These are phyloP conservation scores for Lerista edwardsae DNA, from an alignment of 2,797 vertebrate genomes.

Conservation along the genomic window DNA sequence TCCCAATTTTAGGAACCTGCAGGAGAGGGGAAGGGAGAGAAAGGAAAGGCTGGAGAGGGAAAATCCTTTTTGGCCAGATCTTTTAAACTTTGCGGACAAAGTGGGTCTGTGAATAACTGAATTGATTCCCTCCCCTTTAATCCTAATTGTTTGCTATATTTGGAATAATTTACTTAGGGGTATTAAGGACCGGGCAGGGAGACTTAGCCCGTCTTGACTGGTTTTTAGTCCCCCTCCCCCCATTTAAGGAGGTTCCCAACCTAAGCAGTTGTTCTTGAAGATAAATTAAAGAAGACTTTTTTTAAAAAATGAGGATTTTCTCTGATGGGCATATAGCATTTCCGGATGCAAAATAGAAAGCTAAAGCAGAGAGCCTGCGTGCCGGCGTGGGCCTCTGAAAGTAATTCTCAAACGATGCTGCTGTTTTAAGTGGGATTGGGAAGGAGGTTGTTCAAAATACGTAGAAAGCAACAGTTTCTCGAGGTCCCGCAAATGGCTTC, in stretches of 20 bases:
- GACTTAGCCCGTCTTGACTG: neutral
- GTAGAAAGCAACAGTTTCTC: neutral
- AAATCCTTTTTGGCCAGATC: neutral
- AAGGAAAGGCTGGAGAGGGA: neutral
- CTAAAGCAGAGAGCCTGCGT: neutral
- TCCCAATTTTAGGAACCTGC: neutral
- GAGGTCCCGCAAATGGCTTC: neutral
- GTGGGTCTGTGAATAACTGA: constrained; percentile 40
- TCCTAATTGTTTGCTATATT: constrained; percentile 50
- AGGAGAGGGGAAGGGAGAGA: no score
- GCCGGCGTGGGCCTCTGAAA: no score
- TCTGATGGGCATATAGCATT: no score
- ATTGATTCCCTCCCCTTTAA: constrained; percentile 46
- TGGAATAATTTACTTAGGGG: constrained; percentile 55
- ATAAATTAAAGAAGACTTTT: no score
- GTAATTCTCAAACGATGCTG: neutral
- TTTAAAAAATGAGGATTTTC: neutral
- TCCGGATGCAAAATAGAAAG: neutral
- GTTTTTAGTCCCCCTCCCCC: constrained; percentile 17
- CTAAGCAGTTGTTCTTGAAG: neutral
- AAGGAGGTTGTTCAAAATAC: neutral
- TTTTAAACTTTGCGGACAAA: neutral
- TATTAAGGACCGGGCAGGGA: constrained; percentile 32
- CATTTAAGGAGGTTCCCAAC: neutral
- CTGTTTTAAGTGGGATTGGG: neutral